phyloP scores from a whole-genome alignment of 1,140 invertebrate genomes.

The Leptopilina clavipes region DNA sequence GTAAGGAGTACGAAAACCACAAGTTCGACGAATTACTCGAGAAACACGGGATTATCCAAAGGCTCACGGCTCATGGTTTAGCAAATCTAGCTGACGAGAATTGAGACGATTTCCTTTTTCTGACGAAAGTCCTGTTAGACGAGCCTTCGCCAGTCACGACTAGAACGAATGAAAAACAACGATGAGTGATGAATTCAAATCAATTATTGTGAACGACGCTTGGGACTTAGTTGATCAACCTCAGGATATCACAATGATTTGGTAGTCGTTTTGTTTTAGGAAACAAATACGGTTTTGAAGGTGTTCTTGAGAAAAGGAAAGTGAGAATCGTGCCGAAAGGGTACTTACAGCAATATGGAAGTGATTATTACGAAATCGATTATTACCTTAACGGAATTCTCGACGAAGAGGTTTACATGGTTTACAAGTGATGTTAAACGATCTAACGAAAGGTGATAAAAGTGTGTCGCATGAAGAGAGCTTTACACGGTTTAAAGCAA shows the following conservation, averaged over 20 bases:
- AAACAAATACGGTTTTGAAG: too few species aligned
- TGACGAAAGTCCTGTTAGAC: too few species aligned
- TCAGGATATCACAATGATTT: too few species aligned
- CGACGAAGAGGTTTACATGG: constrained; percentile 30
- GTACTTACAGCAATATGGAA: constrained; percentile 39
- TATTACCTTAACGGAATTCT: constrained; percentile 5
- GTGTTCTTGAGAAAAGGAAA: too few species aligned
- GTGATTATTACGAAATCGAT: constrained; percentile 58
- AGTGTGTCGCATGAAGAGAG: neutral
- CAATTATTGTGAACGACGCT: too few species aligned
- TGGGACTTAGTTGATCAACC: too few species aligned
- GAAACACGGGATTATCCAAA: constrained; percentile 62
- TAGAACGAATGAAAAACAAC: too few species aligned
- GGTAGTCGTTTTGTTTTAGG: too few species aligned
- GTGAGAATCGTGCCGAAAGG: constrained; percentile 40
- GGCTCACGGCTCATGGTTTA: neutral
- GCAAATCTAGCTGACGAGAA: neutral
- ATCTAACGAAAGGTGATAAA: neutral
- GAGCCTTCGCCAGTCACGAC: too few species aligned
- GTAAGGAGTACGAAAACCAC: constrained; percentile 37
- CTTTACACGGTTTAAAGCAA: too few species aligned
- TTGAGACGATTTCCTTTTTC: neutral
- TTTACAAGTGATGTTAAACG: neutral
- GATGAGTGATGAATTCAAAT: too few species aligned
- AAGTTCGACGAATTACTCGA: neutral